Percentiles rank a stretch among this genome's conserved stretches.
These are phyloP conservation scores for Cyprinella venusta DNA, from an alignment of 2,797 vertebrate species.

Conservation along the genomic window DNA sequence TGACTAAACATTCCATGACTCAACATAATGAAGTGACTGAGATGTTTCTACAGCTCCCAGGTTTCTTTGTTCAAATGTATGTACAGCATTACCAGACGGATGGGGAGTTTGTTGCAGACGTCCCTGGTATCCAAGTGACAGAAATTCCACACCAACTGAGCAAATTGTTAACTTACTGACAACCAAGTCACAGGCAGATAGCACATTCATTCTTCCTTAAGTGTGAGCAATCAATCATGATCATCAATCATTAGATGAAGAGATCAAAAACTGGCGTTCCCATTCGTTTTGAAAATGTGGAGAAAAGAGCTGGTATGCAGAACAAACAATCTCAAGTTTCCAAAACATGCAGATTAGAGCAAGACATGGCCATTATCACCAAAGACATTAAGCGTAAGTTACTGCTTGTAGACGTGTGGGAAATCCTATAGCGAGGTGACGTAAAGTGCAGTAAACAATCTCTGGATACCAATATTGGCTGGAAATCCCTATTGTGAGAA, in stretches of 20 bases:
- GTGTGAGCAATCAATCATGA: conserved; percentile 42
- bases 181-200: conserved; percentile 55
- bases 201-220: conserved; percentile 44
- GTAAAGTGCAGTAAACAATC: conserved; percentile 43
- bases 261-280: background rate
- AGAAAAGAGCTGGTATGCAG: background rate
- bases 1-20: conserved; percentile 29
- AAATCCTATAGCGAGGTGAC: conserved; percentile 57
- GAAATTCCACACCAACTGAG: conserved; percentile 49
- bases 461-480: background rate
- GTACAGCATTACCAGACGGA: conserved; percentile 36
- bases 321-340: conserved; percentile 14
- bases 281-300: background rate
- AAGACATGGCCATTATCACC: background rate
- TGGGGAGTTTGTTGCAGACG: conserved; percentile 57
- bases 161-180: conserved; percentile 52
- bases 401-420: conserved; percentile 41
- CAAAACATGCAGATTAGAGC: conserved; percentile 16
- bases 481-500: background rate
- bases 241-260: conserved; percentile 22
- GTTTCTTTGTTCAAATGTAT: conserved; percentile 25
- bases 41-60: conserved; percentile 17
- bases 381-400: background rate
- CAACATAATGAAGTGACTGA: background rate
- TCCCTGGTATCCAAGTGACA: conserved; percentile 62